Base-by-base conservation (phyloP, 1,140 invertebrate species). In the Andricus grossulariae region DNA sequence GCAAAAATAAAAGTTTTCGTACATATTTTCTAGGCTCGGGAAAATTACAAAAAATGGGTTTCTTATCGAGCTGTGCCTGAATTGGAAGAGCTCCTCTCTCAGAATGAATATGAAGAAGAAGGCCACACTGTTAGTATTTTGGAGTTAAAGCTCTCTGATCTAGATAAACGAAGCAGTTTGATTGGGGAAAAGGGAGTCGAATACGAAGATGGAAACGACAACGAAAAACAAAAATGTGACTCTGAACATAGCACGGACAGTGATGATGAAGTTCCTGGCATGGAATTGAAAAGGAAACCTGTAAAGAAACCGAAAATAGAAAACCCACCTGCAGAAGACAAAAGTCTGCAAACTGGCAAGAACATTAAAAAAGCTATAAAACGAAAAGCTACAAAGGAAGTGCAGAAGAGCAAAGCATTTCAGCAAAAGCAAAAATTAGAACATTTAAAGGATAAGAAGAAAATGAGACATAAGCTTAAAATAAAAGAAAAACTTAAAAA, bases 51-150 rank as follows among this genome's bases (percentile, higher is more conserved):
- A 83, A 87, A 94, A 52, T 92, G 94, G 3, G 88, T 94, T 15
- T 94, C 95, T 0, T 93, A 92, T 82, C 92, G 93, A 50, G 93
- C 93, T 8, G 92, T 96, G 79, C 94, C 94, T 21, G 94, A 95
- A 83, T 85, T 95, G 73, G 93, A 95, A 77, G 92, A 95, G 79
- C 90, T 95, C 54, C 89, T 94, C 0, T 92, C 93, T 74, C 92
- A 95, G 83, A 78, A 88, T 39, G 93, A 95, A 82, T 95, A 94
- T 83, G 94, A 96, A 88, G 93, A 94, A 82, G 93, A 94, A n/a
- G 93, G 95, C 84, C 94, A 95, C 8, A 94, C 94, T 83, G 94
- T 96, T 7, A 95, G 95, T 90, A 94, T 96, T 74, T 92, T 95
- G 0, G 95, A 96, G 85, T 88, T 96, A 15, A 94, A 94, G 45